Evolutionary conservation across 2,113 vertebrate genomes (phyloP).

Genomic region (Mastomys natalensis): DNA sequence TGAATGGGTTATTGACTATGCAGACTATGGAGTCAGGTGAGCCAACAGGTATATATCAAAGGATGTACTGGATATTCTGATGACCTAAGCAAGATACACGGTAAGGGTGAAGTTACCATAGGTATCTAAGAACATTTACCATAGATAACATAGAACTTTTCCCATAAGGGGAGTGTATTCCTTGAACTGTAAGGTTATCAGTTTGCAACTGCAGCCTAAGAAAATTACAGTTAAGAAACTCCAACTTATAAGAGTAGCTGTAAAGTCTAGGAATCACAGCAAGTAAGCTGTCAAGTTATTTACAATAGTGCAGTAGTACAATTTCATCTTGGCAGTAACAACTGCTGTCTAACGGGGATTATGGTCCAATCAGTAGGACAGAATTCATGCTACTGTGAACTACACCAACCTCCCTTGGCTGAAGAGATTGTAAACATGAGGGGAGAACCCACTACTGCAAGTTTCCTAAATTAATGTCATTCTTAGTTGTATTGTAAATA

Average conservation of each 20-base stretch:
- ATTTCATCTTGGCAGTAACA: background rate
- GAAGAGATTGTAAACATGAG: background rate
- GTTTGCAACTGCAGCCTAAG: background rate
- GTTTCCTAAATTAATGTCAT: background rate
- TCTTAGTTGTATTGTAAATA: background rate
- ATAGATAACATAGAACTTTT: background rate
- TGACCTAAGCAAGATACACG: background rate
- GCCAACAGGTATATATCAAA: background rate
- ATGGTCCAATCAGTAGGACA: background rate
- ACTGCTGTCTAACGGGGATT: background rate
- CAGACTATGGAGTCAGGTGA: background rate
- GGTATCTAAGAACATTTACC: background rate
- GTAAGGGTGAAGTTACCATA: background rate
- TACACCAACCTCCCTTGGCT: background rate
- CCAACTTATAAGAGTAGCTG: background rate
- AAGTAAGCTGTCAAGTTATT: background rate
- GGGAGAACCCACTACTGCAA: background rate
- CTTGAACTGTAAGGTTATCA: background rate
- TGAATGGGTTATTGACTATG: background rate
- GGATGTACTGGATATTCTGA: background rate
- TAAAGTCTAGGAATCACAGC: background rate
- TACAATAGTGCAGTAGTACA: background rate
- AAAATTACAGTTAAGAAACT: background rate
- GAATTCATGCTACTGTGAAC: background rate
- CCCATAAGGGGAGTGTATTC: background rate